Percentiles rank a stretch among this genome's conserved stretches.
Evolutionary conservation across 2,888 invertebrate species (phyloP).

Genomic region (Andricus quercusramuli): DNA sequence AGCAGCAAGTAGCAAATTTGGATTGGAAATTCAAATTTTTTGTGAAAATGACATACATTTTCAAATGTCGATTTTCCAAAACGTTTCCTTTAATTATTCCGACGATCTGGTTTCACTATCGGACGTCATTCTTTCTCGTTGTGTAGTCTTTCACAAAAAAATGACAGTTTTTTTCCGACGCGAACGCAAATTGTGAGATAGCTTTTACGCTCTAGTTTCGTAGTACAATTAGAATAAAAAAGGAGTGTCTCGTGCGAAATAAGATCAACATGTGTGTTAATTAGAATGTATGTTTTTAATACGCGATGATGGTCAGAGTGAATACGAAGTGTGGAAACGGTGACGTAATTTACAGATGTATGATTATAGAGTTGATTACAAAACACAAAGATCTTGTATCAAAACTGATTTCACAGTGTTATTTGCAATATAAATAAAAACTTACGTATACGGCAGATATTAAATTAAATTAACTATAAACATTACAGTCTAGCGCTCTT

Average conservation of each 20-base stretch:
- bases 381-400: slow-evolving; percentile 63
- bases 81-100: slow-evolving; percentile 24
- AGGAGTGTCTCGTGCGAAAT: slow-evolving; percentile 5
- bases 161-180: not conserved
- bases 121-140: slow-evolving; percentile 21
- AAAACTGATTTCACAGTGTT: slow-evolving; percentile 64
- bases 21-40: not conserved
- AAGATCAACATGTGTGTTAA: slow-evolving; percentile 21
- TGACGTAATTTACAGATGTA: slow-evolving; percentile 64
- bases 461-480: slow-evolving; percentile 48
- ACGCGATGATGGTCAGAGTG: slow-evolving; percentile 31
- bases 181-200: slow-evolving; percentile 17
- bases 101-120: slow-evolving; percentile 35
- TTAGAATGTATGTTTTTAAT: slow-evolving; percentile 36
- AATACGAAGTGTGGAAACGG: slow-evolving; percentile 22
- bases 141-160: slow-evolving; percentile 25
- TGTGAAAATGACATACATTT: not conserved
- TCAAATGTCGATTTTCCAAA: slow-evolving; percentile 18
- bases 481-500: slow-evolving; percentile 39
- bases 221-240: slow-evolving; percentile 22
- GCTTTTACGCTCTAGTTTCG: slow-evolving; percentile 16
- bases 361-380: slow-evolving; percentile 67
- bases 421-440: slow-evolving; percentile 68
- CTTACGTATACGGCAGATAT: slow-evolving; percentile 63
- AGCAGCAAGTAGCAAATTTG: not conserved